These are phyloP conservation scores for Chamaea fasciata DNA, from an alignment of 2,113 vertebrate species.

Conservation along the genomic window DNA sequence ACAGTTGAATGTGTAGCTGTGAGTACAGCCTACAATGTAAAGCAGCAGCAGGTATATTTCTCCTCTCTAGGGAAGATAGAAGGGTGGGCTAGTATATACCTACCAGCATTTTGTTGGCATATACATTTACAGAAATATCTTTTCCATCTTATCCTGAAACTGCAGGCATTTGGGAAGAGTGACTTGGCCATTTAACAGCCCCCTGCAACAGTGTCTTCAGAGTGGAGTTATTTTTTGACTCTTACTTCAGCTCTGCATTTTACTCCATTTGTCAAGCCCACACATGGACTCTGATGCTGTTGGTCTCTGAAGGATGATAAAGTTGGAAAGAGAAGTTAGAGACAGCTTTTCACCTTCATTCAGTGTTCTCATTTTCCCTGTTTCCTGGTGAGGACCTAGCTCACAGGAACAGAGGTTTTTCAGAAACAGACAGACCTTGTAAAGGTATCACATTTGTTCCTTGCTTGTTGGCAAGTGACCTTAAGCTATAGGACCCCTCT, in stretches of 20 bases:
- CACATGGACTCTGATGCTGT: neutral
- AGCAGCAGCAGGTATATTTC: neutral
- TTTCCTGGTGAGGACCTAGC: neutral
- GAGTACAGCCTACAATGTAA: neutral
- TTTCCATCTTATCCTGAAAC: neutral
- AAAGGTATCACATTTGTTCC: neutral
- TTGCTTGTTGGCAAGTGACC: neutral
- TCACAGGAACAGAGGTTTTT: neutral
- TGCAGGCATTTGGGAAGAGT: neutral
- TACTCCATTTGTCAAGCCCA: neutral
- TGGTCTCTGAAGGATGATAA: neutral
- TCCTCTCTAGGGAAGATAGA: neutral
- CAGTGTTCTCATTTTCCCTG: neutral
- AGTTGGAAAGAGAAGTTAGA: neutral
- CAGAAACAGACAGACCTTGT: accelerated
- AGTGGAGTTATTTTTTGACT: neutral
- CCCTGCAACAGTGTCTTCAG: neutral
- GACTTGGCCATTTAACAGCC: neutral
- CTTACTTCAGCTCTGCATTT: neutral
- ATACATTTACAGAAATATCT: neutral
- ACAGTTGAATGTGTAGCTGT: neutral
- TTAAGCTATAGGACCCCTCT: neutral
- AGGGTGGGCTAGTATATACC: neutral
- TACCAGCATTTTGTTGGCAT: neutral
- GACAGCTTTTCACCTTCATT: neutral